Evolutionary conservation across 92 coral and sea anemone species (phyloP).

Genomic region (Phymanthus crucifer): DNA sequence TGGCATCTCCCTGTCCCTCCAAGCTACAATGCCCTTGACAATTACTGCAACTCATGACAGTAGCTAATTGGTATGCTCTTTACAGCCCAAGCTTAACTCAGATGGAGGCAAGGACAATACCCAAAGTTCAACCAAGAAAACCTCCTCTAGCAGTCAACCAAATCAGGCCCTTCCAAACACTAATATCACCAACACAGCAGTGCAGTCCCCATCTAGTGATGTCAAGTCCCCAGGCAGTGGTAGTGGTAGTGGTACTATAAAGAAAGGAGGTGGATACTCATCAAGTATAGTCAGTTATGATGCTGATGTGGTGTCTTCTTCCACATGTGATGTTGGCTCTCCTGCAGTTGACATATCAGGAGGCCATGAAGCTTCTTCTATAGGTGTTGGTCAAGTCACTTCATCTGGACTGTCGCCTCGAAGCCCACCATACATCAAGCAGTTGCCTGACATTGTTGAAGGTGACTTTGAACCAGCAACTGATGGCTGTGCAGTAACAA

Average conservation of each 20-base stretch:
- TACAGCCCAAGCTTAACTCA: conserved; percentile 74
- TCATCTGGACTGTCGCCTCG: conserved; percentile 78
- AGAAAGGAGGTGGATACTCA: conserved; percentile 57
- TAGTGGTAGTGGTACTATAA: conserved; percentile 34
- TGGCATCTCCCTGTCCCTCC: too few species aligned
- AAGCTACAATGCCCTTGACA: too few species aligned
- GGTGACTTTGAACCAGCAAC: conserved; percentile 69
- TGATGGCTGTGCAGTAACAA: conserved; percentile 72
- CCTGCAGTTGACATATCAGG: conserved; percentile 69
- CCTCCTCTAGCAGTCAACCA: conserved; percentile 23
- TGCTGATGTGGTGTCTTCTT: conserved; percentile 75
- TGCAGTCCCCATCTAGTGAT: conserved; percentile 49
- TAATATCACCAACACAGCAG: conserved; percentile 22
- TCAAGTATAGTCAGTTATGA: conserved; percentile 62
- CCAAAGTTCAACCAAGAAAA: conserved; percentile 50
- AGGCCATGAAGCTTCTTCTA: conserved; percentile 36
- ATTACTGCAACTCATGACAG: too few species aligned
- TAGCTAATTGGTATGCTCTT: background rate
- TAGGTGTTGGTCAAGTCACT: conserved; percentile 49
- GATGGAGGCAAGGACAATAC: conserved; percentile 63
- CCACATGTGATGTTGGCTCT: conserved; percentile 72
- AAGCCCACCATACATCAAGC: conserved; percentile 79
- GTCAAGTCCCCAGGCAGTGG: conserved; percentile 62
- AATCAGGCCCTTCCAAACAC: conserved; percentile 31
- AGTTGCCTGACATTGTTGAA: conserved; percentile 87